phyloP scores from a whole-genome alignment of 2,888 invertebrate species.

The Tanypteryx hageni region DNA sequence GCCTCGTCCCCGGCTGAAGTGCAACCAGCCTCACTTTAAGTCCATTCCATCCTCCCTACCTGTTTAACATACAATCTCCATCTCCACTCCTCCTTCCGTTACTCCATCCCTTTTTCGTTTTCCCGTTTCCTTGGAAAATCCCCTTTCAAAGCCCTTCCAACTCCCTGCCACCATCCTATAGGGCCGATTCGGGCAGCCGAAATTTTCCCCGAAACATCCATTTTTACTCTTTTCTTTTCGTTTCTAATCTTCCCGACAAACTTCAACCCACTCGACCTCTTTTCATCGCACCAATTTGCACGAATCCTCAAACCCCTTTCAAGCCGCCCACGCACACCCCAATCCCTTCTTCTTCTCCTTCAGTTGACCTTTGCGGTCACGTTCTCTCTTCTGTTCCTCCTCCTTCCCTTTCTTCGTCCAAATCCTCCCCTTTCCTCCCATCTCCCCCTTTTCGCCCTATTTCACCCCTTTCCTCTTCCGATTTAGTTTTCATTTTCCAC shows the following conservation, averaged over 20 bases:
- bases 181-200: background rate
- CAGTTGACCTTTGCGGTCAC: slow-evolving; percentile 8
- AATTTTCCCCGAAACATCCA: background rate
- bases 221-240: slow-evolving; percentile 5
- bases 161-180: background rate
- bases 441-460: background rate
- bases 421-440: background rate
- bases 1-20: background rate
- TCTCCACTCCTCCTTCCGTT: background rate
- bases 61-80: too few species aligned
- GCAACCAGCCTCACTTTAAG: too few species aligned
- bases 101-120: background rate
- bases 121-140: background rate
- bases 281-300: slow-evolving; percentile 24
- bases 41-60: too few species aligned
- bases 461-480: background rate
- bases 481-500: background rate
- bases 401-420: background rate
- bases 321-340: background rate
- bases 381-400: background rate
- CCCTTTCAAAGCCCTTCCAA: background rate
- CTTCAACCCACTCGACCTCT: background rate
- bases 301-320: background rate
- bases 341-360: slow-evolving; percentile 5
- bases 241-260: slow-evolving; percentile 24